These are phyloP conservation scores for Telmatherina bonti DNA, from an alignment of 2,797 vertebrate species.

Conservation along the genomic window DNA sequence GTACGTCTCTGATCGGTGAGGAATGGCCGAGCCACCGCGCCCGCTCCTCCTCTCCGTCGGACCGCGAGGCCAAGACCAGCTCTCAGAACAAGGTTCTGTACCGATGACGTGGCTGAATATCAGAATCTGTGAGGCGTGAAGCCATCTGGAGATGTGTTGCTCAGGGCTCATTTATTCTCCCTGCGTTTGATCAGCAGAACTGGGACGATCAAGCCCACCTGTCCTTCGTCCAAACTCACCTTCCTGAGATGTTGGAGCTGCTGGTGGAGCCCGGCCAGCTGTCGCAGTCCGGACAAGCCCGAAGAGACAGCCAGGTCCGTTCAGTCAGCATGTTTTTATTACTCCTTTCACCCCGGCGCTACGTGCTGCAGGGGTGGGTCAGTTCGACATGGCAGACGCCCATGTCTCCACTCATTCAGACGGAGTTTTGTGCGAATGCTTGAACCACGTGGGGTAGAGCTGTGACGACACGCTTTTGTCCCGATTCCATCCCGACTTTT, in stretches of 20 bases:
- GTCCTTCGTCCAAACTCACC: constrained; percentile 88
- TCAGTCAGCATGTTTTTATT: neutral
- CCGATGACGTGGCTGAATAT: neutral
- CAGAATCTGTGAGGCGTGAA: too few species aligned
- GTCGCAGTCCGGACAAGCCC: constrained; percentile 80
- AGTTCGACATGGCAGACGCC: too few species aligned
- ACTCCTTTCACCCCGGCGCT: too few species aligned
- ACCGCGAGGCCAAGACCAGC: constrained; percentile 84
- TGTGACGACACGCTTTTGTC: too few species aligned
- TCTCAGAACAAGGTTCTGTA: constrained; percentile 90
- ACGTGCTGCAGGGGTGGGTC: too few species aligned
- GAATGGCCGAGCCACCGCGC: constrained; percentile 92
- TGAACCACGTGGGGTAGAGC: too few species aligned
- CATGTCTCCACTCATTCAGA: too few species aligned
- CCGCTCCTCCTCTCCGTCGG: constrained; percentile 82
- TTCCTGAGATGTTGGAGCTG: constrained; percentile 90
- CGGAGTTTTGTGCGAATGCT: too few species aligned
- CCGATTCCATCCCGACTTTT: too few species aligned
- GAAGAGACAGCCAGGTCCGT: constrained; percentile 80
- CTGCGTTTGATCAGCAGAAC: constrained; percentile 81
- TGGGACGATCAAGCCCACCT: constrained; percentile 94
- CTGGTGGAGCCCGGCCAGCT: constrained; percentile 91
- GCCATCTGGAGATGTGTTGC: neutral
- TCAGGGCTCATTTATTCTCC: neutral
- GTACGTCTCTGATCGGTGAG: constrained; percentile 92